Evolutionary conservation across 2,113 vertebrate species (phyloP).

Genomic region (Toxotes chatareus): DNA sequence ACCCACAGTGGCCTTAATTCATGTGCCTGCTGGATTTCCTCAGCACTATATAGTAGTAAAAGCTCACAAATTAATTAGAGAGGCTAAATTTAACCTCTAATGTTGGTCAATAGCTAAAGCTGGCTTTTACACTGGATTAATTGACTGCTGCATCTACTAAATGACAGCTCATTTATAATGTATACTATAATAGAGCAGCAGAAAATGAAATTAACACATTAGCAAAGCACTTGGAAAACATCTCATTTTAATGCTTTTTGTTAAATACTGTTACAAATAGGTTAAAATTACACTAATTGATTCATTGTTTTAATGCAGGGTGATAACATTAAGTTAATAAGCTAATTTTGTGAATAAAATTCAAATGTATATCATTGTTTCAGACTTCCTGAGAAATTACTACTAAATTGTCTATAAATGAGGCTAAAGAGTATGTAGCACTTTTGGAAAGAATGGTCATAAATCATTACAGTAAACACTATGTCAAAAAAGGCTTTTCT

Average conservation of each 20-base stretch:
- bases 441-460: background rate
- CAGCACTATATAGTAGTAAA: background rate
- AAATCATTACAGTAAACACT: background rate
- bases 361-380: background rate
- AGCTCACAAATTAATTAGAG: constrained; percentile 37
- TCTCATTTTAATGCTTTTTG: background rate
- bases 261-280: no score
- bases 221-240: background rate
- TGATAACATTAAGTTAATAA: background rate
- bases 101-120: constrained; percentile 13
- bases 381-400: background rate
- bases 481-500: background rate
- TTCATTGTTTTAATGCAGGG: background rate
- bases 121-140: background rate
- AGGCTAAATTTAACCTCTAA: constrained; percentile 18
- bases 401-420: background rate
- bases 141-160: constrained; percentile 14
- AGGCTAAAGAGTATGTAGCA: background rate
- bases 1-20: constrained; percentile 39
- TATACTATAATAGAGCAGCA: background rate
- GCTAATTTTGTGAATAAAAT: background rate
- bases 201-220: background rate
- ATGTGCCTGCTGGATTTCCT: constrained; percentile 32
- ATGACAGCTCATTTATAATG: constrained; percentile 11
- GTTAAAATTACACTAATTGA: background rate